phyloP scores from a whole-genome alignment of 2,113 vertebrate species.

The Mungos mungo region DNA sequence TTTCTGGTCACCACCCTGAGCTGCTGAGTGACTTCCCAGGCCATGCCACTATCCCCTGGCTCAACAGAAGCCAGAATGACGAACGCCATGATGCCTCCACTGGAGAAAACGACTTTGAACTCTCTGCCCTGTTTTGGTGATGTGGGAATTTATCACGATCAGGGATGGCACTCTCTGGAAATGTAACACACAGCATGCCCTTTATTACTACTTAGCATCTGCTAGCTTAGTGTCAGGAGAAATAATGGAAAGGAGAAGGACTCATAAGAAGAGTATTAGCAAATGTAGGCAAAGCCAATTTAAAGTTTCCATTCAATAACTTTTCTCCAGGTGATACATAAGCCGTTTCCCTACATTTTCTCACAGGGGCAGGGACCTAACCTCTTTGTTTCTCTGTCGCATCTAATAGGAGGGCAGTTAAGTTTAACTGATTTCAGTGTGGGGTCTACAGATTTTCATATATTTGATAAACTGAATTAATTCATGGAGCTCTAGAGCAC shows the following conservation, averaged over 20 bases:
- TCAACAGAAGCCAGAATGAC: background rate
- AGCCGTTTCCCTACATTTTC: background rate
- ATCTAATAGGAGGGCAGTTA: background rate
- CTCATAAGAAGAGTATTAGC: background rate
- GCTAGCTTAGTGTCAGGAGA: background rate
- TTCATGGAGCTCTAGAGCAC: background rate
- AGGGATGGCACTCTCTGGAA: background rate
- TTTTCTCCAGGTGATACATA: background rate
- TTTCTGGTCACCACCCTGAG: background rate
- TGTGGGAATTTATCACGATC: background rate
- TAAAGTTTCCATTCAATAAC: background rate
- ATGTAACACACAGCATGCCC: background rate
- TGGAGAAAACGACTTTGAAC: background rate
- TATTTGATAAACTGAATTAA: background rate
- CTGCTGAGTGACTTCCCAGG: background rate
- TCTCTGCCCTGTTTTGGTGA: background rate
- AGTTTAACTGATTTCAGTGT: background rate
- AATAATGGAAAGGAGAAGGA: background rate
- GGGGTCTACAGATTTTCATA: background rate
- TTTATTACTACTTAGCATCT: background rate
- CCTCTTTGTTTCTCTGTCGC: background rate
- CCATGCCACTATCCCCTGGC: rapidly evolving
- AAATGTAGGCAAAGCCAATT: background rate
- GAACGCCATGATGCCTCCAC: background rate
- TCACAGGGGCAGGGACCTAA: background rate